Percentiles rank a stretch among this genome's conserved stretches.
These are phyloP conservation scores for Blera fallax DNA, from an alignment of 2,888 invertebrate species.

Conservation along the genomic window DNA sequence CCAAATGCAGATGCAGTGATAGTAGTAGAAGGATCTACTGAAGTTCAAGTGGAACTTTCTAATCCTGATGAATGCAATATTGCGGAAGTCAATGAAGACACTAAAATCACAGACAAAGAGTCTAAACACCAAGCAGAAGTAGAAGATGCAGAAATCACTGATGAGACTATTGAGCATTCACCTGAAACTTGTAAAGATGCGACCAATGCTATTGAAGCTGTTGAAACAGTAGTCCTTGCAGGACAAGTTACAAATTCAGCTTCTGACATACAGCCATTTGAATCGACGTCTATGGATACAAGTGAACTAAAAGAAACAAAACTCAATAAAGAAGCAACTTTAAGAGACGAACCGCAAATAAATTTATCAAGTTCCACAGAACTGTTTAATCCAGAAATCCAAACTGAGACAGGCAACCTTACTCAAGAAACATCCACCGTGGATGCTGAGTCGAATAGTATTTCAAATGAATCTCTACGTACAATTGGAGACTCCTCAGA, in stretches of 20 bases:
- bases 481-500: constrained; percentile 38
- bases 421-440: neutral
- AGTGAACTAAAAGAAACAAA: neutral
- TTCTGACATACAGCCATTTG: neutral
- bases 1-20: neutral
- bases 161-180: neutral
- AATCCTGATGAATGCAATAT: neutral
- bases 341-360: neutral
- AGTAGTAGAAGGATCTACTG: neutral
- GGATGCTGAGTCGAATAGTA: constrained; percentile 13
- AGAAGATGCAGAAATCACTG: neutral
- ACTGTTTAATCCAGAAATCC: neutral
- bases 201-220: neutral
- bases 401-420: neutral
- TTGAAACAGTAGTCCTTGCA: neutral
- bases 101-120: neutral
- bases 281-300: neutral
- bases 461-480: constrained; percentile 49
- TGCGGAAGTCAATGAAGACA: neutral
- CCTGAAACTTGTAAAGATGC: neutral
- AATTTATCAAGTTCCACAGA: neutral
- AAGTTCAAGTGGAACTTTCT: neutral
- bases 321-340: neutral
- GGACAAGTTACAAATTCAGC: neutral
- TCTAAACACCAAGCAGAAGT: neutral